These are phyloP conservation scores for Erpobdella octoculata DNA, from an alignment of 2,888 invertebrate species.

Conservation along the genomic window DNA sequence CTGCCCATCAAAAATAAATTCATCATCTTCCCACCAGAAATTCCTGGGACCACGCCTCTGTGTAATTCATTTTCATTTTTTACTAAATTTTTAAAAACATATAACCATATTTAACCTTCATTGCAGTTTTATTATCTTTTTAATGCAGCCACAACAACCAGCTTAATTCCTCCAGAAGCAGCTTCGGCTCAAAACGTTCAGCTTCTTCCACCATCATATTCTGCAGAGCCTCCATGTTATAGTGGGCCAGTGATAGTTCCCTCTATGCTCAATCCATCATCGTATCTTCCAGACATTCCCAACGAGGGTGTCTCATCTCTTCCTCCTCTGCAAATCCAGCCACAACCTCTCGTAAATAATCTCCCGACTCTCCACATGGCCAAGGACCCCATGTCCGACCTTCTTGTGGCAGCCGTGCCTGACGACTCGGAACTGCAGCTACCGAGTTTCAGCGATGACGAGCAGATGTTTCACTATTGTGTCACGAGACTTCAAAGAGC, in stretches of 20 bases:
- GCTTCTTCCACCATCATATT: conserved; percentile 35
- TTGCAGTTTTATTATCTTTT: too few species aligned
- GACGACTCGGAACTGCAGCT: conserved; percentile 29
- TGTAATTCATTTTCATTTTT: neutral
- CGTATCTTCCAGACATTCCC: neutral
- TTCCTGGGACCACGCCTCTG: neutral
- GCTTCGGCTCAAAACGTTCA: conserved; percentile 15
- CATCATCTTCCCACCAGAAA: too few species aligned
- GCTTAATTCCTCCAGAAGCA: conserved; percentile 9
- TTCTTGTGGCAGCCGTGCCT: conserved; percentile 16
- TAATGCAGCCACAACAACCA: neutral
- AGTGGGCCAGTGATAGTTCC: conserved; percentile 38
- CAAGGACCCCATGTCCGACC: conserved; percentile 28
- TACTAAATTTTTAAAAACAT: too few species aligned
- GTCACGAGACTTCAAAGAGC: conserved; percentile 34
- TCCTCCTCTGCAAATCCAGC: neutral
- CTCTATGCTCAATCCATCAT: conserved; percentile 31
- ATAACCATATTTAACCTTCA: too few species aligned
- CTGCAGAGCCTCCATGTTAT: conserved; percentile 35
- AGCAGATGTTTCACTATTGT: conserved; percentile 38
- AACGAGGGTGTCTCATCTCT: neutral
- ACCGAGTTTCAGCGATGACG: conserved; percentile 38
- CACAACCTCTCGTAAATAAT: conserved; percentile 25
- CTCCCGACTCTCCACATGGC: conserved; percentile 15
- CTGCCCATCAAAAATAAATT: too few species aligned